Evolutionary conservation across 2,888 invertebrate species (phyloP).

Genomic region (Coleophora flavipennella): DNA sequence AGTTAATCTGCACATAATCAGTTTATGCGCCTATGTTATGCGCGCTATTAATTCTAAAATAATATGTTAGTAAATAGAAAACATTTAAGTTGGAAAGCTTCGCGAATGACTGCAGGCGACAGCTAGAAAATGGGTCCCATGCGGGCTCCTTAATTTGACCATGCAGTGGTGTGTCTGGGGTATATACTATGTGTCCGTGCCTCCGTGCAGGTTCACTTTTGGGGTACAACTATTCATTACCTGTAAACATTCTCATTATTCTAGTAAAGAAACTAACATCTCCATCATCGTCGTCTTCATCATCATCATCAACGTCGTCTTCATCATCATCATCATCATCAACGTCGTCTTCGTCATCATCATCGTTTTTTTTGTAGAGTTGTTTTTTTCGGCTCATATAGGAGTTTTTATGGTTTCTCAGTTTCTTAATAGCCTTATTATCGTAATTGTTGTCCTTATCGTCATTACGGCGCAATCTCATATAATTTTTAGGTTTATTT

Average conservation of each 20-base stretch:
- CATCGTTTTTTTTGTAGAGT: conserved; percentile 23
- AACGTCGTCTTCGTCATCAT: conserved; percentile 40
- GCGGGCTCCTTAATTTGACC: conserved; percentile 54
- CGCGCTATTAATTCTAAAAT: conserved; percentile 61
- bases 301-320: conserved; percentile 61
- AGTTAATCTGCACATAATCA: conserved; percentile 57
- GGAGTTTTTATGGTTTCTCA: conserved; percentile 25
- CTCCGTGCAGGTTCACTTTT: conserved; percentile 52
- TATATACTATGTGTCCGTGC: conserved; percentile 27
- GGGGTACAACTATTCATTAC: conserved; percentile 59
- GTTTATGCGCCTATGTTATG: conserved; percentile 48
- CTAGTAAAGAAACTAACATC: conserved; percentile 65
- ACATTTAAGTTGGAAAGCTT: conserved; percentile 66
- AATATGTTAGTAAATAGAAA: conserved; percentile 68
- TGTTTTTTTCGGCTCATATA: conserved; percentile 25
- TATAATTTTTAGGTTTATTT: too few relatives aligned
- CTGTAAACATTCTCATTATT: conserved; percentile 68
- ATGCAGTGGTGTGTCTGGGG: conserved; percentile 64
- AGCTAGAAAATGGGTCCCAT: conserved; percentile 67
- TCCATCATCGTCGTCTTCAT: conserved; percentile 57
- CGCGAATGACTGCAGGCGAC: conserved; percentile 78
- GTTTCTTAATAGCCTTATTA: conserved; percentile 37
- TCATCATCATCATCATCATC: conserved; percentile 22
- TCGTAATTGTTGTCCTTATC: conserved; percentile 51
- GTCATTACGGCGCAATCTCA: too few relatives aligned